Conservation (phyloP, 2,888 invertebrate species). For the Tachina grossa region DNA sequence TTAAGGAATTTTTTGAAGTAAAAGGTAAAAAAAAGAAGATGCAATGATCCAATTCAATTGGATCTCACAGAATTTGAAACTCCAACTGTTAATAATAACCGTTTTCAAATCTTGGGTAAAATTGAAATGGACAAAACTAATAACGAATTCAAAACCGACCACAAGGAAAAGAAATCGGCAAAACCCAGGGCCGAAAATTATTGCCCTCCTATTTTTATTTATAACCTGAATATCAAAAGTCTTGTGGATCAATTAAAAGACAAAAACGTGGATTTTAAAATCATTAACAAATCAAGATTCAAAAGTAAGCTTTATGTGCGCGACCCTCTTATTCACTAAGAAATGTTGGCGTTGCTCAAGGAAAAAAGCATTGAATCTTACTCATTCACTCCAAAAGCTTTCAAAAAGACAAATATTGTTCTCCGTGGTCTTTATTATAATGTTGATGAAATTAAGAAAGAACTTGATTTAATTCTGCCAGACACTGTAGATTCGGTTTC, state of each 20-base stretch:
- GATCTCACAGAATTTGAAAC: not conserved
- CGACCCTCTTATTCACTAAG: not conserved
- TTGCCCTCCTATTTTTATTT: not conserved
- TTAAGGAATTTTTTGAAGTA: not conserved
- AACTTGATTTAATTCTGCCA: too few species aligned
- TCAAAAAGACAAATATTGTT: too few species aligned
- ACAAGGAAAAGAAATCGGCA: not conserved
- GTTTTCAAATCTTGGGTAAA: not conserved
- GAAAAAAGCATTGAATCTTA: too few species aligned
- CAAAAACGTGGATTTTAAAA: too few species aligned
- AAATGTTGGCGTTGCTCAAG: not conserved
- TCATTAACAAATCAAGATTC: not conserved
- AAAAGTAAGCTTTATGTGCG: not conserved
- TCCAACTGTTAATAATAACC: not conserved
- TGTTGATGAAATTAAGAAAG: too few species aligned
- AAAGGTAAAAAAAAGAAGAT: slow-evolving; percentile 4
- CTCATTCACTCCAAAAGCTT: too few species aligned
- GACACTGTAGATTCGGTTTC: too few species aligned
- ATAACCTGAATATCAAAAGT: too few species aligned
- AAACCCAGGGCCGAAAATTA: slow-evolving; percentile 1
- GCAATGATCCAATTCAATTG: slow-evolving; percentile 9
- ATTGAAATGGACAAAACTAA: too few species aligned
- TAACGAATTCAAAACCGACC: not conserved
- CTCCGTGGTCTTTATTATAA: too few species aligned
- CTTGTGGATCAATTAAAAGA: too few species aligned